phyloP scores from a whole-genome alignment of 2,888 invertebrate genomes.

The Eupithecia centaureata region DNA sequence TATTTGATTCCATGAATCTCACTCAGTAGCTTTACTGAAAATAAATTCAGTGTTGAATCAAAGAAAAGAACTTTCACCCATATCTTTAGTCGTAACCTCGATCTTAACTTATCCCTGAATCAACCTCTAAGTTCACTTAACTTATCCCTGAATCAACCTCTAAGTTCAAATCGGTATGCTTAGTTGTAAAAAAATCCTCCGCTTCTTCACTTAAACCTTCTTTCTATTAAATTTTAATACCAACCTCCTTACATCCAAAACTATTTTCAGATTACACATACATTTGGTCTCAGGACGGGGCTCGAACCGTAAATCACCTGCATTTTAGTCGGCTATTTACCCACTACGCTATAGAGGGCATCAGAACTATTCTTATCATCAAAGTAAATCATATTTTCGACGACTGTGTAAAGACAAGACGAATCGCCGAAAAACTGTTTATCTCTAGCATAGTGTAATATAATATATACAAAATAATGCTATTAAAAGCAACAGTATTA shows the following conservation, averaged over 20 bases:
- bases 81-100: too few species aligned
- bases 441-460: neutral
- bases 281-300: neutral
- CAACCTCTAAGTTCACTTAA: too few species aligned
- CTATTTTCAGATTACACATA: neutral
- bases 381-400: neutral
- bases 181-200: too few species aligned
- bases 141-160: too few species aligned
- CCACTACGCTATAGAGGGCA: neutral
- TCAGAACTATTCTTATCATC: neutral
- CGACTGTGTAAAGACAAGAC: neutral
- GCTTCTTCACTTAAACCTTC: too few species aligned
- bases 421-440: neutral
- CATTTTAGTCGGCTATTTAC: neutral
- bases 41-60: too few species aligned
- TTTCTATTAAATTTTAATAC: too few species aligned
- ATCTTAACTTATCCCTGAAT: too few species aligned
- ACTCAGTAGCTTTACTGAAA: too few species aligned
- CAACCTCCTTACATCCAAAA: neutral
- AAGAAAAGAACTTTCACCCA: too few species aligned
- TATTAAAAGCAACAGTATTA: neutral
- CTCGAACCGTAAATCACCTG: neutral
- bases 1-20: too few species aligned
- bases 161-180: too few species aligned
- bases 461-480: neutral